A percentile compares a stretch with the other conserved stretches of the same genome.
phyloP scores from a whole-genome alignment of 2,113 vertebrate species.

The Sylvia atricapilla region DNA sequence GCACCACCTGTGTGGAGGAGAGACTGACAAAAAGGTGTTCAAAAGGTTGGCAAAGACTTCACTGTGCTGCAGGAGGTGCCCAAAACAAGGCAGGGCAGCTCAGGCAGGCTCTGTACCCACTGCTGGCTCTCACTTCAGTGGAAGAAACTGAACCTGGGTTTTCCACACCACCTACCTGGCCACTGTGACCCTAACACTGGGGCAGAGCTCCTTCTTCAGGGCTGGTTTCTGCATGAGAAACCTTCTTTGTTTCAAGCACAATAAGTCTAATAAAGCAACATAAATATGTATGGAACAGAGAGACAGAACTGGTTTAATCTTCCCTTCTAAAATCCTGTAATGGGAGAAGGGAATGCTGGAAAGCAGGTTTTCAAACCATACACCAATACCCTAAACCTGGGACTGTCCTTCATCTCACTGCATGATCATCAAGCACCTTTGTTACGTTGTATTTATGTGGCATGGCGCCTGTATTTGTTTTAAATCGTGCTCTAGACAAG shows the following conservation, averaged over 20 bases:
- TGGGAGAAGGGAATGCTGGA: not conserved
- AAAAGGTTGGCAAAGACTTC: not conserved
- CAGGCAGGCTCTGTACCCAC: not conserved
- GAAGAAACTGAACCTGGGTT: not conserved
- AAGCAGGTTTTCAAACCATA: not conserved
- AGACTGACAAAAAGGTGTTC: not conserved
- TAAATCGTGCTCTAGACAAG: not conserved
- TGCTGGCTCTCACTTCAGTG: no score
- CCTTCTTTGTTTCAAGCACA: not conserved
- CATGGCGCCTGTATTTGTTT: not conserved
- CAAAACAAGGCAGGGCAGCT: not conserved
- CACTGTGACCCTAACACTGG: no score
- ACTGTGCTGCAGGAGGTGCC: not conserved
- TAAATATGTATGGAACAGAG: not conserved
- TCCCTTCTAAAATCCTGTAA: not conserved
- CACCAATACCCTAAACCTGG: not conserved
- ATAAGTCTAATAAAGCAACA: not conserved
- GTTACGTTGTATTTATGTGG: fast-evolving
- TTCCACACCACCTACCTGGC: not conserved
- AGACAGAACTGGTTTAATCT: not conserved
- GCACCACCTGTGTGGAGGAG: not conserved
- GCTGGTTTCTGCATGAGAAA: not conserved
- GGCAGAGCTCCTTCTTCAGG: not conserved
- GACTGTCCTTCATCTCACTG: not conserved
- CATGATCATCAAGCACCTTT: not conserved